Base-by-base conservation (phyloP, 2,888 invertebrate species). In the Vesta saturnalis region DNA sequence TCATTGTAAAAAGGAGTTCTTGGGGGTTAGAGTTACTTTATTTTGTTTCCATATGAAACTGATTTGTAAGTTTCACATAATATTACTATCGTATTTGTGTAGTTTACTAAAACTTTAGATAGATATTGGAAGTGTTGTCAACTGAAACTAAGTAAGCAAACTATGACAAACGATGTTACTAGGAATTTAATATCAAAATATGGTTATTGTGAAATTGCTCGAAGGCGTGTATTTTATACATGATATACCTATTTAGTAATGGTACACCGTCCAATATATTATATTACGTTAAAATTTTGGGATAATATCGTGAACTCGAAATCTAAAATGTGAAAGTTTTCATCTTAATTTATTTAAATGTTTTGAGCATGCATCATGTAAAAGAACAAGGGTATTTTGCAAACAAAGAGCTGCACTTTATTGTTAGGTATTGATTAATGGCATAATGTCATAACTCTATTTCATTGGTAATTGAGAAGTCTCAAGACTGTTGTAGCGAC, bases 21-120 rank as follows among this genome's bases (percentile, higher is more conserved):
- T 68, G 63, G 69, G 56, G 16, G 72, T 74, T 73, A 75, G 74
- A 76, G 77, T 79, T 78, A 80, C 78, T 77, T 77, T 73, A 79
- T 78, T 78, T 76, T 74, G 76, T 73, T 57, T 67, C 39, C 8
- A 39, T 10, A 39, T n/a, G 39, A 39, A 39, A 39, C 39, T 39
- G 39, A 39, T 39, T 67, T 67, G 63, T 59, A 68, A 68, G 59
- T 68, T 68, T 68, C 63, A 59, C 55, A 54, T 62, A 65, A 30
- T 16, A 19, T 67, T 58, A 18, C 62, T 64, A 68, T 68, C 63
- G 60, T 59, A 55, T 60, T 49, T 68, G 55, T 63, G 59, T 60
- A 68, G 68, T 64, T 64, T 46, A 60, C 64, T 64, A 63, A 68
- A 68, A 68, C 68, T 68, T 67, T 54, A 63, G 61, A 49, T 59